phyloP scores from a whole-genome alignment of 2,797 vertebrate genomes.

The Harpagifer antarcticus region DNA sequence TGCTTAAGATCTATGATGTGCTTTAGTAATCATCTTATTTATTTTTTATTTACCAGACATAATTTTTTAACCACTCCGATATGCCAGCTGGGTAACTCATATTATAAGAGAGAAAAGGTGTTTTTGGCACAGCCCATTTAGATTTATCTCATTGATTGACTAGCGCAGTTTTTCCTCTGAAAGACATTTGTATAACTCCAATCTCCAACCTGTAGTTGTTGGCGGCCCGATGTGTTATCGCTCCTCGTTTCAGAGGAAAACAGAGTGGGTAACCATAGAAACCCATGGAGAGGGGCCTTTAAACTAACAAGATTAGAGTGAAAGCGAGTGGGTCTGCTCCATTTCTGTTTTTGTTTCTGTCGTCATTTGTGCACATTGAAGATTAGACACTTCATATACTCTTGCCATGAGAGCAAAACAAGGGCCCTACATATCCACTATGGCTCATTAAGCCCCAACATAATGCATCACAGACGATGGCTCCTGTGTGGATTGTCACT shows the following conservation, averaged over 20 bases:
- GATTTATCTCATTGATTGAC: conserved; percentile 32
- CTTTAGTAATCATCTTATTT: conserved; percentile 13
- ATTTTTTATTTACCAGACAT: neutral
- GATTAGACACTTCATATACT: conserved; percentile 76
- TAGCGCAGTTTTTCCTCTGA: conserved; percentile 21
- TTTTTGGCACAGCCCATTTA: conserved; percentile 17
- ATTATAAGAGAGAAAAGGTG: conserved; percentile 2
- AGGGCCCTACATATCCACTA: conserved; percentile 69
- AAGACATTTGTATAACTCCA: conserved; percentile 33
- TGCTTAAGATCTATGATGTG: conserved; percentile 9
- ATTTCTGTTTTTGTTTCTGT: conserved; percentile 71
- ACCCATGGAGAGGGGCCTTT: conserved; percentile 71
- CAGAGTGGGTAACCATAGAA: conserved; percentile 82
- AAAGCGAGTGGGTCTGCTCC: conserved; percentile 72
- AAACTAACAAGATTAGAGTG: conserved; percentile 81
- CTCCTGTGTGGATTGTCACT: conserved; percentile 77
- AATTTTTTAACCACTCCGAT: neutral
- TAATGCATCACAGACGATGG: conserved; percentile 73
- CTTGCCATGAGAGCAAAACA: conserved; percentile 68
- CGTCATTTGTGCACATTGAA: conserved; percentile 71
- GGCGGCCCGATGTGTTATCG: conserved; percentile 59
- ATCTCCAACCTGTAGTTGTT: conserved; percentile 64
- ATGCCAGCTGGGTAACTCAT: conserved; percentile 23
- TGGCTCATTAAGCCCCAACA: conserved; percentile 71
- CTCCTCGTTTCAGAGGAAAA: conserved; percentile 70